A percentile compares a stretch with the other conserved stretches of the same genome.
Conservation (phyloP, 1,140 invertebrate species). For the Psilanteris sp. region DNA sequence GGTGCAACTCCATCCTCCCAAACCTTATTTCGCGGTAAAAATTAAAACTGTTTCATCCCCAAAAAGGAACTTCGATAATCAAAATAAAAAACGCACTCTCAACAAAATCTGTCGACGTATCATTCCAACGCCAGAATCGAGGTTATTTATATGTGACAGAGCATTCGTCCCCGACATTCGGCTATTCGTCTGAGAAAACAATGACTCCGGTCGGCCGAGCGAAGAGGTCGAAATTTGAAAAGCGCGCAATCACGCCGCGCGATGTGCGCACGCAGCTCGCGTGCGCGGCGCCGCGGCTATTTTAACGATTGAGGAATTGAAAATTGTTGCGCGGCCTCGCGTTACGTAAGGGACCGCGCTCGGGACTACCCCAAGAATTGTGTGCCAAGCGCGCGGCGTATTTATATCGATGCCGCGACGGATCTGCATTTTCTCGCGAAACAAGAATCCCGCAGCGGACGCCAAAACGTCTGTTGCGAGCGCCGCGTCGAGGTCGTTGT, state of each 20-base stretch:
- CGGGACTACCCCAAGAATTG: constrained; percentile 53
- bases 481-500: constrained; percentile 47
- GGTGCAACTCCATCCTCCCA: too few species aligned
- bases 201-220: too few species aligned
- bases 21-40: too few species aligned
- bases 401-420: constrained; percentile 57
- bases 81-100: too few species aligned
- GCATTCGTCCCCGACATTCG: too few species aligned
- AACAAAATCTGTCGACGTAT: too few species aligned
- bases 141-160: too few species aligned
- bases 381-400: constrained; percentile 51
- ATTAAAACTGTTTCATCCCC: too few species aligned
- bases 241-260: background rate
- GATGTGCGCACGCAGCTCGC: constrained; percentile 9
- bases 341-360: constrained; percentile 22
- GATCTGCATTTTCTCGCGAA: constrained; percentile 57
- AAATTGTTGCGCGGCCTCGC: constrained; percentile 40
- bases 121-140: too few species aligned
- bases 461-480: constrained; percentile 46
- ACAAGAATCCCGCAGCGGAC: constrained; percentile 47
- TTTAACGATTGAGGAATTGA: constrained; percentile 36
- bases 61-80: too few species aligned
- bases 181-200: too few species aligned
- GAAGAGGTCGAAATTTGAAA: too few species aligned
- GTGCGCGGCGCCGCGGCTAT: constrained; percentile 12